phyloP scores from a whole-genome alignment of 2,888 invertebrate species.

The Didymodactylos carnosus region DNA sequence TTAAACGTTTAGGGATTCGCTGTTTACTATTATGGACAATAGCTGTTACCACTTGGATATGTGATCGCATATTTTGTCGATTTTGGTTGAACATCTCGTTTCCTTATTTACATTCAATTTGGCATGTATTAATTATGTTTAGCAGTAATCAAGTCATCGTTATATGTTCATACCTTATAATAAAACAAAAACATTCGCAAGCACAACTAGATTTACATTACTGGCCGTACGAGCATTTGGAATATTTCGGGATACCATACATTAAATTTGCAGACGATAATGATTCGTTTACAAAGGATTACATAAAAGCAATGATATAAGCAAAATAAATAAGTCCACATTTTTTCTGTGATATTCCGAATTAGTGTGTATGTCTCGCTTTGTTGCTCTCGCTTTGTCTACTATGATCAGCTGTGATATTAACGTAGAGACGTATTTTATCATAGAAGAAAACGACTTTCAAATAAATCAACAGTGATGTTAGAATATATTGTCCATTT shows the following conservation, averaged over 20 bases:
- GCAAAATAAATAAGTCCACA: no score
- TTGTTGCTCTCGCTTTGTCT: no score
- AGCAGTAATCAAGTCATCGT: conserved; percentile 56
- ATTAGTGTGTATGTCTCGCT: no score
- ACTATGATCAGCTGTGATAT: no score
- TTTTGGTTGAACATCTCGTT: conserved; percentile 56
- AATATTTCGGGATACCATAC: neutral
- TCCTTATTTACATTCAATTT: conserved; percentile 60
- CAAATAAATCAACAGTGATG: no score
- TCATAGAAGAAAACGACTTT: no score
- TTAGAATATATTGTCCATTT: no score
- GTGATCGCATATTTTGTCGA: conserved; percentile 57
- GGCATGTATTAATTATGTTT: conserved; percentile 62
- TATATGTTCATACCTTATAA: conserved; percentile 57
- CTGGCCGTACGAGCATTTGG: conserved; percentile 48
- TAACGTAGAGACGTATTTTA: no score
- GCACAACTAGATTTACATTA: conserved; percentile 49
- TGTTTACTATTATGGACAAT: conserved; percentile 48
- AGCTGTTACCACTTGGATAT: conserved; percentile 56
- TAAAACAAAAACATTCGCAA: conserved; percentile 49
- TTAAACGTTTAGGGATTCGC: conserved; percentile 49
- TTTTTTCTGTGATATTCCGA: no score
- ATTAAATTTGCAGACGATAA: conserved; percentile 2
- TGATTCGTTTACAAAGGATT: no score
- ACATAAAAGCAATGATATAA: no score